Percentiles rank a stretch among this genome's conserved stretches.
Conservation (phyloP, 2,797 vertebrate species). For the Lycodopsis pacificus region DNA sequence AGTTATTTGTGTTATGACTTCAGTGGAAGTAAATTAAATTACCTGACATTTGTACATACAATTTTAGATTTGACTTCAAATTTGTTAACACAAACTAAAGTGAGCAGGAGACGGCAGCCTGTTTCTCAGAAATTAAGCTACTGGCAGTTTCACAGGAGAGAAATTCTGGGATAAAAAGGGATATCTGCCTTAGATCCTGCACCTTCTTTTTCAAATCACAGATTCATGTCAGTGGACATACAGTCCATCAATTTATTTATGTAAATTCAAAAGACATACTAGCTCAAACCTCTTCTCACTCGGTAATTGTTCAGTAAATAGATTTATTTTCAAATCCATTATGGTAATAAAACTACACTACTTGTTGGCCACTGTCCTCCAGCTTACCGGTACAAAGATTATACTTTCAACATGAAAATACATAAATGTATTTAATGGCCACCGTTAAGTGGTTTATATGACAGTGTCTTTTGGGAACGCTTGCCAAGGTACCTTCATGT, state of each 20-base stretch:
- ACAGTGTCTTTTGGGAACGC: not conserved
- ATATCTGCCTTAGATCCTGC: conserved; percentile 6
- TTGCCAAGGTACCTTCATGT: not conserved
- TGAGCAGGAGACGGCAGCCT: conserved; percentile 6
- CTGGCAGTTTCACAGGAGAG: not conserved
- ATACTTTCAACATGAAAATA: not conserved
- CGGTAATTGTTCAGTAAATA: not conserved
- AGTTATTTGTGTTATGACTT: conserved; percentile 15
- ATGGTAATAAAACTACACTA: not conserved
- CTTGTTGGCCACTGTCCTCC: not conserved
- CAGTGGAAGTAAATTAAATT: not conserved
- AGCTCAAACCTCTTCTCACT: not conserved
- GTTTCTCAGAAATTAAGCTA: conserved; percentile 16
- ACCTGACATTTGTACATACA: not conserved
- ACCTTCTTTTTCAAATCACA: not conserved
- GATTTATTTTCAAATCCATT: not conserved
- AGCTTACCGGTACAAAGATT: not conserved
- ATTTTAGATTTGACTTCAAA: not conserved
- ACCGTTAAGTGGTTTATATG: not conserved
- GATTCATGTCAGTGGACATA: conserved; percentile 5
- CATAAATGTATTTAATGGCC: not conserved
- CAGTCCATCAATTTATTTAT: not conserved
- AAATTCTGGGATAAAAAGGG: not conserved
- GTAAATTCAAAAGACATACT: not conserved
- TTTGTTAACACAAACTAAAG: not conserved